Conservation (phyloP, 2,113 vertebrate species). For the Leptobrachium leishanense region DNA sequence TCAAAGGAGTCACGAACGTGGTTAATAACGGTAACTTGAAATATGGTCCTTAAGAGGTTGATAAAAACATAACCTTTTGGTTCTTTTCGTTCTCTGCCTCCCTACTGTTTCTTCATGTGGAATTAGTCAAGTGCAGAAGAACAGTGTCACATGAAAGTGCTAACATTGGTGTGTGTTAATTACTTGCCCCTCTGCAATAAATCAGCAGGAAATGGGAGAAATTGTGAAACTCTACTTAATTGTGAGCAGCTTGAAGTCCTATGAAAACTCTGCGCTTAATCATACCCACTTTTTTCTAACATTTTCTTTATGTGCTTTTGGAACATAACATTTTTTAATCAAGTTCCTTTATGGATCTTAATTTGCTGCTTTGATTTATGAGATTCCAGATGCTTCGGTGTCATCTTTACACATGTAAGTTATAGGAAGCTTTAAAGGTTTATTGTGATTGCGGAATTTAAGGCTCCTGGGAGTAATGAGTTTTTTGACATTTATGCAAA, state of each 20-base stretch:
- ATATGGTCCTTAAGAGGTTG: conserved; percentile 9
- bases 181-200: conserved; percentile 15
- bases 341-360: neutral
- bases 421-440: conserved; percentile 19
- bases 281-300: conserved; percentile 4
- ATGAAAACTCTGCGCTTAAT: conserved; percentile 9
- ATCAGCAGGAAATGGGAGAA: conserved; percentile 17
- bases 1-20: neutral
- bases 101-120: conserved; percentile 47
- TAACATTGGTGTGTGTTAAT: conserved; percentile 20
- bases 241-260: neutral
- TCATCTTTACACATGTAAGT: conserved; percentile 22
- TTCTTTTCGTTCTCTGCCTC: conserved; percentile 40
- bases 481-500: neutral
- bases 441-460: conserved; percentile 31
- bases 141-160: conserved; percentile 45
- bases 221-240: neutral
- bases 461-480: conserved; percentile 6
- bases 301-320: conserved; percentile 31
- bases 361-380: conserved; percentile 21
- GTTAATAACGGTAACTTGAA: neutral
- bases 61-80: conserved; percentile 43
- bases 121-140: conserved; percentile 55
- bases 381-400: conserved; percentile 20
- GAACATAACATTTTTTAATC: conserved; percentile 6